Base-by-base conservation (phyloP, 2,113 vertebrate species). In the Nothoprocta pentlandii region DNA sequence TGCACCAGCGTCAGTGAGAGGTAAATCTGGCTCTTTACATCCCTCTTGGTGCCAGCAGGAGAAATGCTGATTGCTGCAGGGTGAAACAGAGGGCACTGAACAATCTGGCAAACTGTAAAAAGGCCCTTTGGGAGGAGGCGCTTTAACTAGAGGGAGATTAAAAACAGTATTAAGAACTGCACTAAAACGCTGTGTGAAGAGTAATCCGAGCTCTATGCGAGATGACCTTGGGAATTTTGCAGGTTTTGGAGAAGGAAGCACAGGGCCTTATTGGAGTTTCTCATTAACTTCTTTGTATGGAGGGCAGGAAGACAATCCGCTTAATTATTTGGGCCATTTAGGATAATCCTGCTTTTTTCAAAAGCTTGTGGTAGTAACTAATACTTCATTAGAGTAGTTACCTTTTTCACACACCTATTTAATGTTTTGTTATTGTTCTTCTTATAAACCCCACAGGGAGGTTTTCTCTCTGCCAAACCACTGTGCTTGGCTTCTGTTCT, bases 211-310 rank as follows among this genome's bases (percentile, higher is more conserved):
- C 47, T 80, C 67, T 74, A 87, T 75, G 83, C 75, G 79, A 79
- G 34, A 51, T 95, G 93, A 77, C 79, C 82, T 89, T 66, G 41
- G 88, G 96, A 28, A 79, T 93, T 89, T 90, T 80, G 80, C 49
- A 87, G 64, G 49, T 63, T 85, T 78, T 78, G 34, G 46, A 62
- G 69, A 94, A 87, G 85, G 36, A 77, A 70, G n/a, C 64, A 76
- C 11, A 77, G 63, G 75, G 73, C 32, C 69, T 61, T 30, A 70
- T 80, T 54, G 53, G 83, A 36, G 76, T 73, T 89, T 76, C 26
- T 90, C 70, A 66, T 28, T 25, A 26, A 85, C 80, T 68, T 71
- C 58, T 75, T 59, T 90, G 30, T 86, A 39, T 58, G 51, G 84
- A 78, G 53, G 68, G 49, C 63, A 75, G 82, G n/a, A 56, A 82